Conservation (phyloP, 2,113 vertebrate genomes). For the Puma concolor region DNA sequence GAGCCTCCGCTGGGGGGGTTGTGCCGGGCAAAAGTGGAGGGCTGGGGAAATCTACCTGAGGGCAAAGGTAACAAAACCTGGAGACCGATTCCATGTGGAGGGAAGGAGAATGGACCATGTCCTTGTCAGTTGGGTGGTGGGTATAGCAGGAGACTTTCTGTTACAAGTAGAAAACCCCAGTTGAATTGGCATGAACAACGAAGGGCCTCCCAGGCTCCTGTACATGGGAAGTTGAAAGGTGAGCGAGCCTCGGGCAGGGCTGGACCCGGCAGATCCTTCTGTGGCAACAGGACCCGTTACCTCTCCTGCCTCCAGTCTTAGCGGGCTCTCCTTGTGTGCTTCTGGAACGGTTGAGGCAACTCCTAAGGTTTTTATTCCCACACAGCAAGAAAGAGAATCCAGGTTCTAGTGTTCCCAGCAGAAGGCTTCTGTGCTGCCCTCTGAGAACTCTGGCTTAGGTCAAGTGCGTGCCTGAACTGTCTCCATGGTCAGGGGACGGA, state of each 20-base stretch:
- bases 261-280: not conserved
- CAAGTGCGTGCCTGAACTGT: not conserved
- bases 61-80: not conserved
- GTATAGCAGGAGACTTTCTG: not conserved
- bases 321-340: not conserved
- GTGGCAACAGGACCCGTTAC: not conserved
- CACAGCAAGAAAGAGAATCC: not conserved
- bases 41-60: not conserved
- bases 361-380: not conserved
- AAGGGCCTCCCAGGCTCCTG: not conserved
- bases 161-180: not conserved
- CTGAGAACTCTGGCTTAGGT: not conserved
- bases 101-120: not conserved
- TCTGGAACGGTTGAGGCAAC: not conserved
- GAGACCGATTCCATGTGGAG: not conserved
- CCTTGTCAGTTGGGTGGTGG: not conserved
- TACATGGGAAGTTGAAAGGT: not conserved
- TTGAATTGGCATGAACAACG: not conserved
- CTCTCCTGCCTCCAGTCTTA: not conserved
- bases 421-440: not conserved
- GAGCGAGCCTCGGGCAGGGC: not conserved
- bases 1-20: not conserved
- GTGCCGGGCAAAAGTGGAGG: not conserved
- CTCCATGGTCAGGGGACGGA: not conserved
- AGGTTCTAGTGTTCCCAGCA: not conserved